Evolutionary conservation across 2,113 vertebrate species (phyloP).

Genomic region (Cheirogaleus medius): DNA sequence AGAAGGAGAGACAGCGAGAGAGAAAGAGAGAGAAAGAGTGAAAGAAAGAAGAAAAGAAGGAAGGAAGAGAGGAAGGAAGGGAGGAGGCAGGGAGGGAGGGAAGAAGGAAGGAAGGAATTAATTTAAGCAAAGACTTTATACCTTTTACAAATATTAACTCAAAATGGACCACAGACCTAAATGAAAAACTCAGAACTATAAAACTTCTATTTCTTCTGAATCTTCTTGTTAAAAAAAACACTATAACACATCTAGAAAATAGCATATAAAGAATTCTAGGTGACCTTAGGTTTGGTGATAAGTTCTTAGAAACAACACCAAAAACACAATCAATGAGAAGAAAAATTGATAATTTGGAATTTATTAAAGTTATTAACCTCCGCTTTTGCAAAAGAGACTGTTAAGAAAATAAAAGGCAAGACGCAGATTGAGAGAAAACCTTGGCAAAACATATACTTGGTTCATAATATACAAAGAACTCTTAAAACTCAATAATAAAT

Average conservation of each 20-base stretch:
- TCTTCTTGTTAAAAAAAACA: not conserved
- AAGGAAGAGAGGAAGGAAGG: not conserved
- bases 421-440: not conserved
- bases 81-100: fast-evolving
- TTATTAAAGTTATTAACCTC: not conserved
- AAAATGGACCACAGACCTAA: not conserved
- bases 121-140: not conserved
- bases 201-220: not conserved
- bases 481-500: not conserved
- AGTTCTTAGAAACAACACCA: not conserved
- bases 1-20: not conserved
- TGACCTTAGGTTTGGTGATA: not conserved
- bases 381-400: not conserved
- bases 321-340: not conserved
- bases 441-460: not conserved
- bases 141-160: not conserved
- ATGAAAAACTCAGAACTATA: not conserved
- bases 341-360: not conserved
- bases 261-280: not conserved
- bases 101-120: not conserved
- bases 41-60: not conserved
- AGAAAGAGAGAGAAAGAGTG: not conserved
- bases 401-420: not conserved
- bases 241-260: not conserved
- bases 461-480: not conserved